phyloP scores from a whole-genome alignment of 2,113 vertebrate species.

The Ictalurus punctatus region DNA sequence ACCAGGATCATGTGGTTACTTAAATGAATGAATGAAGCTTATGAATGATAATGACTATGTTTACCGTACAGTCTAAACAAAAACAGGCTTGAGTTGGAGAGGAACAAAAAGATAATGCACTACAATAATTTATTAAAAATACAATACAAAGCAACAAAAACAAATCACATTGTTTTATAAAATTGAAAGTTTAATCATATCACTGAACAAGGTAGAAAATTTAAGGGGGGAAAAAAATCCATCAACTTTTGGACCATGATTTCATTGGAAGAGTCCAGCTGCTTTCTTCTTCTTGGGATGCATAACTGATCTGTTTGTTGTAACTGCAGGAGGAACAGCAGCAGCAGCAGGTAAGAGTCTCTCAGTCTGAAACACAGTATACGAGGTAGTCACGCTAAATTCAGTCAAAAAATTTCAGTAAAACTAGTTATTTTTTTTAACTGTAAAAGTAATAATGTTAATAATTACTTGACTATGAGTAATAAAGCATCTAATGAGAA shows the following conservation, averaged over 20 bases:
- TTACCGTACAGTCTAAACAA: background rate
- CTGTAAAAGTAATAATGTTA: too few species aligned
- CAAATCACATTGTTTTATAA: background rate
- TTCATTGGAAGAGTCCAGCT: slow-evolving; percentile 70
- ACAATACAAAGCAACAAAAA: background rate
- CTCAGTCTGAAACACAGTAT: slow-evolving; percentile 38
- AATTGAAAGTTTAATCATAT: background rate
- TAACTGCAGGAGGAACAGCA: background rate
- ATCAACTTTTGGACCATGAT: background rate
- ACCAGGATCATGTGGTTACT: background rate
- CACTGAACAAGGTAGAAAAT: background rate
- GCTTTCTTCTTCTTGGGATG: slow-evolving; percentile 75
- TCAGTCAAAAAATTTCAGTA: background rate
- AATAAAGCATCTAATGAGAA: too few species aligned
- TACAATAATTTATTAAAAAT: background rate
- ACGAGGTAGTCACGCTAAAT: background rate
- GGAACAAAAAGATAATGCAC: background rate
- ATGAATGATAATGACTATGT: background rate
- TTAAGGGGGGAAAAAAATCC: background rate
- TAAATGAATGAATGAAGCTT: background rate
- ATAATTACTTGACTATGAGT: too few species aligned
- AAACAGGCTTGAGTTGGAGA: background rate
- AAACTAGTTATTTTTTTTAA: too few species aligned
- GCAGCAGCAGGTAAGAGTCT: background rate
- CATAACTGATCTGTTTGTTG: slow-evolving; percentile 40